phyloP scores from a whole-genome alignment of 2,888 invertebrate species.

The Acanthoscelides obtectus region DNA sequence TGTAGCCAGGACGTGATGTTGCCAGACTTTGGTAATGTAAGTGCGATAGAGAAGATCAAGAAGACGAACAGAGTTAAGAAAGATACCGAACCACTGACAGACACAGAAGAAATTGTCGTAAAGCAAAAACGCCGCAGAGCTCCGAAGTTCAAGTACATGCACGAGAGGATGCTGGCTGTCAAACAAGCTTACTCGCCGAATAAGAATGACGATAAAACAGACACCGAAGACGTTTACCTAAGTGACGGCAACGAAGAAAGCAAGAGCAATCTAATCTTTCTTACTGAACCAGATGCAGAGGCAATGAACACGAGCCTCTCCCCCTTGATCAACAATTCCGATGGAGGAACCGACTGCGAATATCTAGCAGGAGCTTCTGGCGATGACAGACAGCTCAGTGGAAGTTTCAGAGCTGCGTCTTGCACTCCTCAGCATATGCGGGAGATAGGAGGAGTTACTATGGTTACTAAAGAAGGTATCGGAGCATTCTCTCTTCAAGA shows the following conservation, averaged over 20 bases:
- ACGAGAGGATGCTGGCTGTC: constrained; percentile 19
- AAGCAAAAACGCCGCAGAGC: constrained; percentile 22
- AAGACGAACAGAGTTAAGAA: constrained; percentile 7
- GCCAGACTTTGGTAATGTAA: constrained; percentile 30
- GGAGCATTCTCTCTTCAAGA: constrained; percentile 33
- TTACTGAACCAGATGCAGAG: neutral
- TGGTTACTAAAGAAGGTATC: constrained; percentile 38
- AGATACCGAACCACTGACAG: constrained; percentile 9
- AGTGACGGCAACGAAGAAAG: constrained; percentile 22
- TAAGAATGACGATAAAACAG: constrained; percentile 30
- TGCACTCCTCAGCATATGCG: constrained; percentile 35
- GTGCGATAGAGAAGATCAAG: constrained; percentile 24
- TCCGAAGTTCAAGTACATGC: constrained; percentile 29
- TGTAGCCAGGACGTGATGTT: constrained; percentile 22
- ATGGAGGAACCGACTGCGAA: constrained; percentile 46
- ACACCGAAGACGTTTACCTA: constrained; percentile 45
- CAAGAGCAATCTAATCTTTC: neutral
- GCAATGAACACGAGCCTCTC: constrained; percentile 6
- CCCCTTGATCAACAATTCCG: constrained; percentile 13
- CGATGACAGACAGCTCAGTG: constrained; percentile 29
- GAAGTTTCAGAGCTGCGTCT: constrained; percentile 20
- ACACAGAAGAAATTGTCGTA: constrained; percentile 30
- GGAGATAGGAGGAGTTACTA: constrained; percentile 32
- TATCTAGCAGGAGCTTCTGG: constrained; percentile 38
- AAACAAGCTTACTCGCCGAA: constrained; percentile 15